These are phyloP conservation scores for Xanthostigma xanthostigma DNA, from an alignment of 2,888 invertebrate genomes.

Conservation along the genomic window DNA sequence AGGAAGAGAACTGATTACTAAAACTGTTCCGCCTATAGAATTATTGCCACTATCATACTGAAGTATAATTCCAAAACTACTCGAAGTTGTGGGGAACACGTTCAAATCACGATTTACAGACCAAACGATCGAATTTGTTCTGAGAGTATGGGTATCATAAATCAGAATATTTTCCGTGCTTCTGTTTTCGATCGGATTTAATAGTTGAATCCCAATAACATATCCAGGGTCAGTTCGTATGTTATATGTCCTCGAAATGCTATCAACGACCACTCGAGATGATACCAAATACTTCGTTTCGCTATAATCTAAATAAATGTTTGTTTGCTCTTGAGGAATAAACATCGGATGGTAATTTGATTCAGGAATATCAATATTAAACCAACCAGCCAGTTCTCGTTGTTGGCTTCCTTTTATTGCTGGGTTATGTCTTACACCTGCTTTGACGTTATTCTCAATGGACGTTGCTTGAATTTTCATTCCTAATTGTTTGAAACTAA, in stretches of 20 bases:
- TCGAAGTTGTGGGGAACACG: constrained; percentile 80
- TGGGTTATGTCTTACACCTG: constrained; percentile 88
- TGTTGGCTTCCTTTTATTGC: constrained; percentile 70
- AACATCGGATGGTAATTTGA: constrained; percentile 61
- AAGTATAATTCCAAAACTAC: constrained; percentile 63
- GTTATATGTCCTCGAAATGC: constrained; percentile 39
- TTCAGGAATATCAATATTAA: constrained; percentile 50
- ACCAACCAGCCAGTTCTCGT: constrained; percentile 87
- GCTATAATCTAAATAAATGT: constrained; percentile 50
- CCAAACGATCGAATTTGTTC: constrained; percentile 54
- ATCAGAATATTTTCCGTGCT: constrained; percentile 73
- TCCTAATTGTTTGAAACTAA: constrained; percentile 79
- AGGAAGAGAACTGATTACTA: constrained; percentile 58
- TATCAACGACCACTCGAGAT: constrained; percentile 43
- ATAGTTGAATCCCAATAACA: constrained; percentile 74
- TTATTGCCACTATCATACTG: constrained; percentile 65
- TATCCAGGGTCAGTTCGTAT: constrained; percentile 65
- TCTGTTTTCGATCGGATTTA: constrained; percentile 80
- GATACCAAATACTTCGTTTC: constrained; percentile 72
- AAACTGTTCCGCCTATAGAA: constrained; percentile 68
- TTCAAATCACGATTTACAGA: constrained; percentile 68
- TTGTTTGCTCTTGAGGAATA: constrained; percentile 48
- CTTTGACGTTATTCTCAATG: constrained; percentile 68
- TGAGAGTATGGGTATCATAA: constrained; percentile 56
- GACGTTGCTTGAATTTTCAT: constrained; percentile 60